phyloP scores from a whole-genome alignment of 2,888 invertebrate species.

The Apodemia mormo region DNA sequence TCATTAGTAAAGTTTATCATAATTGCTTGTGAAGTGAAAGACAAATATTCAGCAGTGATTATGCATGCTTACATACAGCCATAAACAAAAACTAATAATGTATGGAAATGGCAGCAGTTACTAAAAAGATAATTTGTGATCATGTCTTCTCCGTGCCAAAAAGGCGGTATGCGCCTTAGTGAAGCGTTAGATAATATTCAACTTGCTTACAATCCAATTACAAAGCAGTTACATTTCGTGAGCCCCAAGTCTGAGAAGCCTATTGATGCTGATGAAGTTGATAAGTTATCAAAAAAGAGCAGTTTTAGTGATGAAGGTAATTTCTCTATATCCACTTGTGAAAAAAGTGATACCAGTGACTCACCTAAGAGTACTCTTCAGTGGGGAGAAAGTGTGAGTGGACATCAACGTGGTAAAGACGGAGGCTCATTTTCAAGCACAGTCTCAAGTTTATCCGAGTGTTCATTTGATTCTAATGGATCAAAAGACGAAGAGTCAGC shows the following conservation, averaged over 20 bases:
- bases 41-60: conserved; percentile 26
- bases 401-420: conserved; percentile 80
- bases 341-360: conserved; percentile 78
- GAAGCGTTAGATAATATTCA: conserved; percentile 88
- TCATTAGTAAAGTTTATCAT: conserved; percentile 13
- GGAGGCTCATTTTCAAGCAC: conserved; percentile 86
- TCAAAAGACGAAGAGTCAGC: conserved; percentile 74
- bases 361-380: conserved; percentile 76
- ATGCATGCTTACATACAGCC: background rate
- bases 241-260: conserved; percentile 68
- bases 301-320: conserved; percentile 79
- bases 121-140: conserved; percentile 45
- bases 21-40: conserved; percentile 31
- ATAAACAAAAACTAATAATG: background rate
- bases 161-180: conserved; percentile 83
- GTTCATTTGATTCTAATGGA: conserved; percentile 83
- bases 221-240: conserved; percentile 86
- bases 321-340: conserved; percentile 75
- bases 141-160: conserved; percentile 72
- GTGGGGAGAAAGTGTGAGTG: conserved; percentile 72
- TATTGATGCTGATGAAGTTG: conserved; percentile 60
- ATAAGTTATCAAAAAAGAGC: conserved; percentile 74
- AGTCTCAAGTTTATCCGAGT: conserved; percentile 86
- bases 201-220: conserved; percentile 87
- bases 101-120: conserved; percentile 54